phyloP scores from a whole-genome alignment of 2,113 vertebrate species.

The Corvus moneduloides region DNA sequence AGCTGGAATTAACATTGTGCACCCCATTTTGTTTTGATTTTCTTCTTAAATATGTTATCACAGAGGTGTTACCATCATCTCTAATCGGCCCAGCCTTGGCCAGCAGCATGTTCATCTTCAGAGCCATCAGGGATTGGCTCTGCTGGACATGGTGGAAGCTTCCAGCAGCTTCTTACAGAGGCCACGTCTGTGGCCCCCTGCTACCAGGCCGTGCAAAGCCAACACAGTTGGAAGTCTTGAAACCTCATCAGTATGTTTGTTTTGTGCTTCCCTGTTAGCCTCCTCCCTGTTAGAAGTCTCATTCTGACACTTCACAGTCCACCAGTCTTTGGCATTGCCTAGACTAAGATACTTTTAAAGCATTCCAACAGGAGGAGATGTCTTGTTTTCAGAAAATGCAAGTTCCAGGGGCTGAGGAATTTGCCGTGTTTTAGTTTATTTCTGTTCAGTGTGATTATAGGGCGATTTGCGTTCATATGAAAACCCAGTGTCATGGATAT shows the following conservation, averaged over 20 bases:
- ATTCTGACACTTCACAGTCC: not conserved
- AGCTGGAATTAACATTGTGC: too few species aligned
- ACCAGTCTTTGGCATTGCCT: not conserved
- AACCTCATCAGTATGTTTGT: not conserved
- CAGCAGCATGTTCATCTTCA: not conserved
- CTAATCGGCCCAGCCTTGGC: not conserved
- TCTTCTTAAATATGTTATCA: too few species aligned
- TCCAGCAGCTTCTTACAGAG: not conserved
- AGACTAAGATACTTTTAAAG: not conserved
- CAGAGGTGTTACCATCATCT: not conserved
- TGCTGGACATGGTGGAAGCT: not conserved
- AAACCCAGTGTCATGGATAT: not conserved
- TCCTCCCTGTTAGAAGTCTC: not conserved
- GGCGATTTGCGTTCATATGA: not conserved
- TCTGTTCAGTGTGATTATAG: not conserved
- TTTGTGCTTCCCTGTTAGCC: not conserved
- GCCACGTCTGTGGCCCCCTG: accelerated
- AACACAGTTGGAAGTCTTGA: not conserved
- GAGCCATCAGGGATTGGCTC: not conserved
- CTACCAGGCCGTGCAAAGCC: accelerated
- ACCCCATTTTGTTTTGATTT: not conserved
- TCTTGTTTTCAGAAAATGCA: not conserved
- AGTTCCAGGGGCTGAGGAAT: not conserved
- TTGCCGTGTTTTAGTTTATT: not conserved
- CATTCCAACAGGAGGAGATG: not conserved